Evolutionary conservation across 2,797 vertebrate genomes (phyloP).

Genomic region (Sebastes reedi): DNA sequence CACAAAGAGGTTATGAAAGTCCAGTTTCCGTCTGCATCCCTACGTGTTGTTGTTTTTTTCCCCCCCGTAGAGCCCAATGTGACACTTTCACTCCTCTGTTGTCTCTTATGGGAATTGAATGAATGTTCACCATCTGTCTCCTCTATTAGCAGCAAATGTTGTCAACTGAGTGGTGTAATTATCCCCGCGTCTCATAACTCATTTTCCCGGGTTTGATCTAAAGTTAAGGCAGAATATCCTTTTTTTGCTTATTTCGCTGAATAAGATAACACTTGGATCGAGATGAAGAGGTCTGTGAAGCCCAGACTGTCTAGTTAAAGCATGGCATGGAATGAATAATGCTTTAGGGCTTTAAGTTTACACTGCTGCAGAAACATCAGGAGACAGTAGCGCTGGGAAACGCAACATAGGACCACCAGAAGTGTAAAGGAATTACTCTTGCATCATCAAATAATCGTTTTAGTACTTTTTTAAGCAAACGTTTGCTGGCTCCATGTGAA

Average conservation of each 20-base stretch:
- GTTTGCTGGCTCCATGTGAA: neutral
- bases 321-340: conserved; percentile 46
- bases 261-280: conserved; percentile 40
- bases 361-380: conserved; percentile 18
- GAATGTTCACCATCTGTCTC: conserved; percentile 66
- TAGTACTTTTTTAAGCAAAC: neutral
- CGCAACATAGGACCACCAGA: conserved; percentile 11
- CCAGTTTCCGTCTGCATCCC: conserved; percentile 26
- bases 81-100: conserved; percentile 46
- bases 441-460: neutral
- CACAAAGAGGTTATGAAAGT: conserved; percentile 42
- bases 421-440: neutral
- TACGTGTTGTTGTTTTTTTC: neutral
- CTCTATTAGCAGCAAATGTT: conserved; percentile 60
- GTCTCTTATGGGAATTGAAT: conserved; percentile 56
- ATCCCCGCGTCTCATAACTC: conserved; percentile 60
- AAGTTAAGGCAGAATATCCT: conserved; percentile 63
- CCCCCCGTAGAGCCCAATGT: conserved; percentile 26
- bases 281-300: conserved; percentile 57
- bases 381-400: conserved; percentile 3
- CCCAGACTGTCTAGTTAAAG: conserved; percentile 39
- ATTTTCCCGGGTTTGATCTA: conserved; percentile 64
- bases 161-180: conserved; percentile 64
- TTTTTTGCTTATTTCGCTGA: conserved; percentile 56
- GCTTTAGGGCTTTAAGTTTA: conserved; percentile 31